phyloP scores from a whole-genome alignment of 2,888 invertebrate species.

The Tricholauxania praeusta region DNA sequence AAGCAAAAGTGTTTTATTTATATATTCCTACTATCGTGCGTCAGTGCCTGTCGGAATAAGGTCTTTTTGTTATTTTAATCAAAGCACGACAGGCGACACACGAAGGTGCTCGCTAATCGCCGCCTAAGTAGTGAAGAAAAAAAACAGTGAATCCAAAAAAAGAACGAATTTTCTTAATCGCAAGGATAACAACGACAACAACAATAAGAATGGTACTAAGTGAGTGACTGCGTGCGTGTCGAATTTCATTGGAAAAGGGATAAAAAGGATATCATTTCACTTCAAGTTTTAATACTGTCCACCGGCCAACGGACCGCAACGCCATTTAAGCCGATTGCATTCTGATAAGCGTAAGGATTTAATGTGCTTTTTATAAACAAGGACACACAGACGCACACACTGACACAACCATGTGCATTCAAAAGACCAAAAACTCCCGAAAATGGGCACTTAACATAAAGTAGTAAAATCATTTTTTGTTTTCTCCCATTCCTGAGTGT shows the following conservation, averaged over 20 bases:
- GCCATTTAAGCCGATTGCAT: conserved; percentile 56
- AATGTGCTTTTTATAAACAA: conserved; percentile 58
- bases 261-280: conserved; percentile 40
- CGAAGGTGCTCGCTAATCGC: not conserved
- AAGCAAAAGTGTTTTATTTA: conserved; percentile 20
- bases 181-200: conserved; percentile 14
- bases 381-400: conserved; percentile 42
- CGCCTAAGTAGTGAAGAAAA: not conserved
- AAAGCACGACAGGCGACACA: not conserved
- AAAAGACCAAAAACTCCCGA: not conserved
- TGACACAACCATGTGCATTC: conserved; percentile 13
- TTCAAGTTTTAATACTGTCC: conserved; percentile 32
- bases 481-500: not conserved
- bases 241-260: conserved; percentile 41
- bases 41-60: conserved; percentile 1
- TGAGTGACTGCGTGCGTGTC: conserved; percentile 40
- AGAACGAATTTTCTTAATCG: not conserved
- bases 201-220: not conserved
- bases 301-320: conserved; percentile 24
- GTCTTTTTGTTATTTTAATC: conserved; percentile 20
- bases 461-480: not conserved
- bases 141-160: conserved; percentile 16
- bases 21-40: conserved; percentile 5
- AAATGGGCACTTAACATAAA: conserved; percentile 8
- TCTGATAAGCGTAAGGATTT: conserved; percentile 59